Conservation (phyloP, 2,797 vertebrate species). For the Anas bahamensis region DNA sequence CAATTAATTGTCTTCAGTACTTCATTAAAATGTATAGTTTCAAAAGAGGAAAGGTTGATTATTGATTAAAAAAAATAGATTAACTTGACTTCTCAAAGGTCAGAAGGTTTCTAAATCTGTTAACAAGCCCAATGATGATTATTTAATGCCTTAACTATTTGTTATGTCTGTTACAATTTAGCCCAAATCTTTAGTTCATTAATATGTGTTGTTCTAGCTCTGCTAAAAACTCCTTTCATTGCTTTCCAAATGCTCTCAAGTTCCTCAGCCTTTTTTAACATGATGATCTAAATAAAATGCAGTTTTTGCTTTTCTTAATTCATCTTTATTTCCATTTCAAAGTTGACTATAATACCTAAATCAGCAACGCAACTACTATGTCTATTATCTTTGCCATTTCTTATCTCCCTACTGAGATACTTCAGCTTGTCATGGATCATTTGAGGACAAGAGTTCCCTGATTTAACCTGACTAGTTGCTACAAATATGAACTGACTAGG, state of each 20-base stretch:
- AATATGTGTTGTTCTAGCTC: constrained; percentile 38
- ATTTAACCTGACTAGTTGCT: constrained; percentile 10
- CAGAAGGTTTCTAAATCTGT: constrained; percentile 47
- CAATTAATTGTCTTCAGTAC: constrained; percentile 43
- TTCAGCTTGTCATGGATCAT: constrained; percentile 25
- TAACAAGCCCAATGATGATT: constrained; percentile 46
- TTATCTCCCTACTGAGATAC: constrained; percentile 18
- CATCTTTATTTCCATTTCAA: constrained; percentile 60
- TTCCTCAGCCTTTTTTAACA: constrained; percentile 20
- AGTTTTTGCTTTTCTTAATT: constrained; percentile 12
- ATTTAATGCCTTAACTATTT: constrained; percentile 68
- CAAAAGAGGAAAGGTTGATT: not conserved
- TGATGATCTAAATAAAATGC: constrained; percentile 46
- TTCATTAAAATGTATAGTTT: constrained; percentile 19
- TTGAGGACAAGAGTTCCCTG: constrained; percentile 41
- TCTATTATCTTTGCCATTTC: constrained; percentile 29
- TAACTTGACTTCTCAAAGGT: constrained; percentile 42
- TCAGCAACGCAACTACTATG: not conserved
- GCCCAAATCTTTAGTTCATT: constrained; percentile 67
- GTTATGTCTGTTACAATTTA: constrained; percentile 60
- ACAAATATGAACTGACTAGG: not conserved
- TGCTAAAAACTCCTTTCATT: constrained; percentile 49
- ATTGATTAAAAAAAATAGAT: constrained; percentile 21
- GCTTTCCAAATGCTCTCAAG: constrained; percentile 47
- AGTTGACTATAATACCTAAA: not conserved